Conservation (phyloP, 2,888 invertebrate genomes). For the Clistopyga incitator region DNA sequence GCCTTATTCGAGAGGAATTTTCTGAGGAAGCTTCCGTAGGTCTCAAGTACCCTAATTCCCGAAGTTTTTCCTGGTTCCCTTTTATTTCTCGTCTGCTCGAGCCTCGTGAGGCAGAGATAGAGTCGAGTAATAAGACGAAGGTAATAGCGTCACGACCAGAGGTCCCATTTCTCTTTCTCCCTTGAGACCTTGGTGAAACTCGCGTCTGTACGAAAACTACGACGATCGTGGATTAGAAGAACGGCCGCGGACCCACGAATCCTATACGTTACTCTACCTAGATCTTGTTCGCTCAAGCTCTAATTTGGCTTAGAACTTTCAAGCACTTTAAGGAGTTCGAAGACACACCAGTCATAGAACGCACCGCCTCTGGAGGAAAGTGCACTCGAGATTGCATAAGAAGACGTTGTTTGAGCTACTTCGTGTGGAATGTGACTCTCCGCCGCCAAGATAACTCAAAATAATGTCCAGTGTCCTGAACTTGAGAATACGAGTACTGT, state of each 20-base stretch:
- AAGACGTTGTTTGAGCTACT: slow-evolving; percentile 29
- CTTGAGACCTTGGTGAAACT: slow-evolving; percentile 23
- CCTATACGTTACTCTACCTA: slow-evolving; percentile 21
- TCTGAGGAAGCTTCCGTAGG: not conserved
- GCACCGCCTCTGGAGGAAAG: not conserved
- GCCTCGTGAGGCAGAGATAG: slow-evolving; percentile 16
- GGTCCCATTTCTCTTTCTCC: slow-evolving; percentile 23
- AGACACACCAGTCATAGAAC: slow-evolving; percentile 5
- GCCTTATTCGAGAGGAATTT: slow-evolving; percentile 15
- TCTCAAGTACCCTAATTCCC: slow-evolving; percentile 40
- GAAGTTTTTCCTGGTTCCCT: slow-evolving; percentile 19
- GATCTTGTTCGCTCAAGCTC: slow-evolving; percentile 30
- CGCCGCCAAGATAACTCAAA: not conserved
- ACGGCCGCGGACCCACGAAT: slow-evolving; percentile 22
- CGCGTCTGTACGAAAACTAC: slow-evolving; percentile 32
- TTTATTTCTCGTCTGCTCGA: slow-evolving; percentile 23
- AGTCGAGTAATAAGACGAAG: slow-evolving; percentile 35
- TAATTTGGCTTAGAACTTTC: slow-evolving; percentile 58
- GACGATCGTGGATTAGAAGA: slow-evolving; percentile 32
- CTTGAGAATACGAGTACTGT: not conserved
- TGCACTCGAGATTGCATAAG: slow-evolving; percentile 49
- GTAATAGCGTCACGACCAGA: slow-evolving; percentile 45
- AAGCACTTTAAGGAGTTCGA: slow-evolving; percentile 36
- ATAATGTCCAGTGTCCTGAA: not conserved
- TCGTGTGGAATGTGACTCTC: slow-evolving; percentile 30